phyloP scores from a whole-genome alignment of 2,113 vertebrate genomes.

The Otocyon megalotis region DNA sequence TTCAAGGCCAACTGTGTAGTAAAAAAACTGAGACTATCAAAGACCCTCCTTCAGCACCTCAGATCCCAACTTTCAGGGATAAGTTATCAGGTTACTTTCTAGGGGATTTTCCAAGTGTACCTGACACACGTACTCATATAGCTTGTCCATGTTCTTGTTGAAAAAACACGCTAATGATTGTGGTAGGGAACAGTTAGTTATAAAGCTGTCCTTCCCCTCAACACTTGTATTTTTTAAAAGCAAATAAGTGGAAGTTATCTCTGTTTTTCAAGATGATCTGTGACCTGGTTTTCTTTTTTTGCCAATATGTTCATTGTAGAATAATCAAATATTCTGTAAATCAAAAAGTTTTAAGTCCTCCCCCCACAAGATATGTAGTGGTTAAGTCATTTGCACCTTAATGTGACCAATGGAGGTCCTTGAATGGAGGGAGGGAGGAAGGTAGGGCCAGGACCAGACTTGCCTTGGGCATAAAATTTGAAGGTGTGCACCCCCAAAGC shows the following conservation, averaged over 20 bases:
- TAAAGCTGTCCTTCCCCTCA: not conserved
- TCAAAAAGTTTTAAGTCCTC: not conserved
- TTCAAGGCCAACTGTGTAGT: not conserved
- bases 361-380: not conserved
- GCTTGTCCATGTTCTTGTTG: not conserved
- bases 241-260: not conserved
- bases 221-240: not conserved
- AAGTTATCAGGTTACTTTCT: not conserved
- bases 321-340: constrained; percentile 2
- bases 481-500: not conserved
- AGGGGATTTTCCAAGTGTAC: not conserved
- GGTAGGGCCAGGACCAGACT: not conserved
- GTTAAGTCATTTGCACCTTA: not conserved
- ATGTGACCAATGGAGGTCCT: not conserved
- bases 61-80: not conserved
- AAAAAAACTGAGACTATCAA: not conserved
- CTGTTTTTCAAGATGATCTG: not conserved
- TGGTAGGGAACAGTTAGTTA: not conserved
- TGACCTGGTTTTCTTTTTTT: not conserved
- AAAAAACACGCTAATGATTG: not conserved
- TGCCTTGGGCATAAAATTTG: not conserved
- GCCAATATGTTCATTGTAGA: not conserved
- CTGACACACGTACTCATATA: no score
- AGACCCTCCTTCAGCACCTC: not conserved
- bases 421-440: not conserved